phyloP scores from a whole-genome alignment of 2,888 invertebrate species.

The Eupithecia exiguata region DNA sequence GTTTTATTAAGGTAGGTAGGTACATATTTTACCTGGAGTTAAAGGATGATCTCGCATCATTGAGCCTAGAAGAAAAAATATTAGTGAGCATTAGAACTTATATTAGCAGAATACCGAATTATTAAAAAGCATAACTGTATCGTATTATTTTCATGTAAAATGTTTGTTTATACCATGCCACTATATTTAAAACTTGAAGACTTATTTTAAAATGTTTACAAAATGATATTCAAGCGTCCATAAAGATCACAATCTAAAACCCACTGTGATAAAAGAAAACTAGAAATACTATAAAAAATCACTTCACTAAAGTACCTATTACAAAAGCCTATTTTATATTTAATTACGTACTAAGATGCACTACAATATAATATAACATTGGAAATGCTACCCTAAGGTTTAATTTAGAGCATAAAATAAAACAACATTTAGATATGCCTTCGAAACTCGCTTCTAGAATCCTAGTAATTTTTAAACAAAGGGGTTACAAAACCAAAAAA shows the following conservation, averaged over 20 bases:
- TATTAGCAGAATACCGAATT: background rate
- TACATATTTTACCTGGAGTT: slow-evolving; percentile 67
- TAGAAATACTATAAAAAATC: background rate
- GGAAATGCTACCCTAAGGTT: background rate
- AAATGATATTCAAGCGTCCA: background rate
- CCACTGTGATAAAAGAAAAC: background rate
- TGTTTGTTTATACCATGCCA: background rate
- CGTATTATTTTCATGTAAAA: background rate
- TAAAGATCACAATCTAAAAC: background rate
- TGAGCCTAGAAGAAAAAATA: slow-evolving; percentile 67
- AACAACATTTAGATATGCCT: no score
- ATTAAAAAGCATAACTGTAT: background rate
- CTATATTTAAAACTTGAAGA: background rate
- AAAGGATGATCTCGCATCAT: slow-evolving; percentile 81
- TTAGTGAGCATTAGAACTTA: slow-evolving; percentile 9
- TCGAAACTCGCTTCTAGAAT: background rate
- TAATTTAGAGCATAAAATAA: no score
- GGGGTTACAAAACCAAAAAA: background rate
- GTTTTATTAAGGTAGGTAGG: no score
- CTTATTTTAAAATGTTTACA: background rate
- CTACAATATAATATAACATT: background rate
- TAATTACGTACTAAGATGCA: background rate
- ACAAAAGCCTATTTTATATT: background rate
- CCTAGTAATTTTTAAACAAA: background rate
- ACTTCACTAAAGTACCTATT: background rate